These are phyloP conservation scores for Tholera decimalis DNA, from an alignment of 2,888 invertebrate species.

Conservation along the genomic window DNA sequence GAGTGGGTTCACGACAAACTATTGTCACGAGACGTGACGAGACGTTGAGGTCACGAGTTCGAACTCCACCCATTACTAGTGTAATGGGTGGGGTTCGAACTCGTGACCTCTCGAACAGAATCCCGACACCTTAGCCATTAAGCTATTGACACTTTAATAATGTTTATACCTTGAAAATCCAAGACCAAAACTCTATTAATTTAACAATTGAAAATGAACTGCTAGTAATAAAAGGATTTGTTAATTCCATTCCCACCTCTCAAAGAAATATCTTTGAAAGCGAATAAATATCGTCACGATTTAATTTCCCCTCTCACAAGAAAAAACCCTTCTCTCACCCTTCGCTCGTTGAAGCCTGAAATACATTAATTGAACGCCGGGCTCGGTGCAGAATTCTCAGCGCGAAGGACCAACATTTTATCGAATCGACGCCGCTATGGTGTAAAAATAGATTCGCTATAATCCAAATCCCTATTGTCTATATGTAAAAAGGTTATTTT, in stretches of 20 bases:
- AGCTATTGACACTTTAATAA: no score
- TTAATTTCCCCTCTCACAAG: conserved; percentile 36
- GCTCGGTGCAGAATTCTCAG: conserved; percentile 17
- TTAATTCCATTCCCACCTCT: neutral
- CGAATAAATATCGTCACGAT: conserved; percentile 35
- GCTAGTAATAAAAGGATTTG: conserved; percentile 1
- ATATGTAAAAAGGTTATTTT: no score
- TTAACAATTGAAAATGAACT: neutral
- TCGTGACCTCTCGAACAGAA: no score
- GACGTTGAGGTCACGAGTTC: no score
- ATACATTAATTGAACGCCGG: conserved; percentile 47
- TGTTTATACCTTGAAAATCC: no score
- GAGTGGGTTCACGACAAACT: no score
- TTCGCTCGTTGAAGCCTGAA: conserved; percentile 22
- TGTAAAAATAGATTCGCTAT: neutral
- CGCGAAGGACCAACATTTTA: conserved; percentile 8
- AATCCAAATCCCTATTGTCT: no score
- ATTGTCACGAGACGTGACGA: no score
- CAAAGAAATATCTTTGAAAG: conserved; percentile 11
- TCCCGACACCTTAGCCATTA: no score
- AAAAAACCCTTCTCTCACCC: conserved; percentile 15
- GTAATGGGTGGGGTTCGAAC: no score
- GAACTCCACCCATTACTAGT: no score
- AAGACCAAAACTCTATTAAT: neutral
- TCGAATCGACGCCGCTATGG: conserved; percentile 8